Evolutionary conservation across 2,888 invertebrate species (phyloP).

Genomic region (Protophormia terraenovae): DNA sequence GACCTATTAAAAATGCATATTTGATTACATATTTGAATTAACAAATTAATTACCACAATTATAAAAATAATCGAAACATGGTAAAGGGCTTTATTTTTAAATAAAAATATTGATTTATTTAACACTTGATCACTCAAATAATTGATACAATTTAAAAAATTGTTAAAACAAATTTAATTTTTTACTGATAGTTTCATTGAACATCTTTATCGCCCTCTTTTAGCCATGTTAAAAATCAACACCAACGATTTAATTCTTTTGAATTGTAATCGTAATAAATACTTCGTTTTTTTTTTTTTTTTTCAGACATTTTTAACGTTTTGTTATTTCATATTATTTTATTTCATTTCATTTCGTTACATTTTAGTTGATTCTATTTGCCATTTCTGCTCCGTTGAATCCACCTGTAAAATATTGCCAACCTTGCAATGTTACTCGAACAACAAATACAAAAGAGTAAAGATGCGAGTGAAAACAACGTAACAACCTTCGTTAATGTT

Average conservation of each 20-base stretch:
- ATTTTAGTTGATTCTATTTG: slow-evolving; percentile 53
- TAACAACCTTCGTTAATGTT: slow-evolving; percentile 23
- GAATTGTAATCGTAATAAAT: neutral
- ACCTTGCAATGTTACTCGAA: slow-evolving; percentile 42
- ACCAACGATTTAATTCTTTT: slow-evolving; percentile 20
- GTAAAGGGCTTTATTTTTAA: too few relatives aligned
- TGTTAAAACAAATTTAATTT: too few relatives aligned
- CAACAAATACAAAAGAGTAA: neutral
- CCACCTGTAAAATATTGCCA: slow-evolving; percentile 52
- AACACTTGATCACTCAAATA: too few relatives aligned
- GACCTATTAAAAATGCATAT: too few relatives aligned
- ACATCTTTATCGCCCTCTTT: too few relatives aligned
- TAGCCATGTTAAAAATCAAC: too few relatives aligned
- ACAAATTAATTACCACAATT: too few relatives aligned
- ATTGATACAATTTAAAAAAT: too few relatives aligned
- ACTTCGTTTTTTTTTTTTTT: neutral
- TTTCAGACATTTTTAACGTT: slow-evolving; percentile 6
- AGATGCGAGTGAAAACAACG: neutral
- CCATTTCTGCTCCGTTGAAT: slow-evolving; percentile 59
- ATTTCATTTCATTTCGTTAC: slow-evolving; percentile 35
- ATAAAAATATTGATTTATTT: too few relatives aligned
- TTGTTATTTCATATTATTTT: slow-evolving; percentile 43
- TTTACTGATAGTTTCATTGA: too few relatives aligned
- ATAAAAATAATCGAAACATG: too few relatives aligned
- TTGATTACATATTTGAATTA: too few relatives aligned